These are phyloP conservation scores for Plebejus anna DNA, from an alignment of 2,888 invertebrate genomes.

Conservation along the genomic window DNA sequence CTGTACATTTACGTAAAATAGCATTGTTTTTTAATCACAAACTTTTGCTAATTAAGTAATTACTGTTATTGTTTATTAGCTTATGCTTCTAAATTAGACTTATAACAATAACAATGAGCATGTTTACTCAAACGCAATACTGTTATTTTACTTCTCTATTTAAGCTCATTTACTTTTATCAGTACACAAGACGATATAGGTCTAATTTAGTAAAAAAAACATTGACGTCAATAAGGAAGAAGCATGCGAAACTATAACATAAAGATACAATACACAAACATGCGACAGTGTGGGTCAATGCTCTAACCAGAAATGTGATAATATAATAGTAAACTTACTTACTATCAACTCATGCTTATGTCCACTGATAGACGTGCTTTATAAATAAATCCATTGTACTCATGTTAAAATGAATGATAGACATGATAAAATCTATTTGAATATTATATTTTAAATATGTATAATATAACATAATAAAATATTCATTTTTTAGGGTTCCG, in stretches of 20 bases:
- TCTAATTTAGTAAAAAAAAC: slow-evolving; percentile 7
- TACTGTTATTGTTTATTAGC: not conserved
- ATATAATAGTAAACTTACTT: slow-evolving; percentile 38
- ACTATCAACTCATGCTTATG: slow-evolving; percentile 32
- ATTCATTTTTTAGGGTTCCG: not conserved
- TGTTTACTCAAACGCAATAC: not conserved
- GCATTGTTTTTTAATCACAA: not conserved
- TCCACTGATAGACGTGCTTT: slow-evolving; percentile 30
- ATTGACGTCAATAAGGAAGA: slow-evolving; percentile 42
- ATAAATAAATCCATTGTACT: slow-evolving; percentile 14
- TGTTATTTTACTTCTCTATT: not conserved
- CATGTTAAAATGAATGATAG: slow-evolving; percentile 6
- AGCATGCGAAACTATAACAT: slow-evolving; percentile 48
- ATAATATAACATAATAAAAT: not conserved
- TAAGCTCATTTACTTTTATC: slow-evolving; percentile 11
- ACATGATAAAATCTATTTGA: slow-evolving; percentile 2
- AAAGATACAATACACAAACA: slow-evolving; percentile 57
- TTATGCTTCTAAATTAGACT: not conserved
- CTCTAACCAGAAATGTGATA: slow-evolving; percentile 43
- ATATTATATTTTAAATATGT: not conserved
- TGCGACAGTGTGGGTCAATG: slow-evolving; percentile 53
- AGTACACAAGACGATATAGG: not conserved
- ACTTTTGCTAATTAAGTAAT: not conserved
- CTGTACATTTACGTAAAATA: not conserved
- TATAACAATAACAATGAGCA: not conserved